phyloP scores from a whole-genome alignment of 2,113 vertebrate genomes.

The Vicugna pacos region DNA sequence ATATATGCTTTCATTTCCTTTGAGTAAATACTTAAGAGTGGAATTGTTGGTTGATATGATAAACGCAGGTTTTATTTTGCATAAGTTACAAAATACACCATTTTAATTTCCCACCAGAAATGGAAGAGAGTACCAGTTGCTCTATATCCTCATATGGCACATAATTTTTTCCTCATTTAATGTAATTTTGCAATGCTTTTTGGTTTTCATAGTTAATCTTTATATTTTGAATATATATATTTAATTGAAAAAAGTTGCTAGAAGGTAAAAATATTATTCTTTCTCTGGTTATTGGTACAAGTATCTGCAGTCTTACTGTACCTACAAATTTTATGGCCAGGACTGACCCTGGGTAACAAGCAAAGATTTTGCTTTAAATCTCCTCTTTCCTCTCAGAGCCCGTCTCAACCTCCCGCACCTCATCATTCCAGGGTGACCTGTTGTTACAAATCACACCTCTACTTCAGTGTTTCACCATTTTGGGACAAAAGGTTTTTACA shows the following conservation, averaged over 20 bases:
- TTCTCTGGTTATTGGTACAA: slow-evolving; percentile 40
- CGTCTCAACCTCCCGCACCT: not conserved
- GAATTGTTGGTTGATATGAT: not conserved
- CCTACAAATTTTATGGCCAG: not conserved
- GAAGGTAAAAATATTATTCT: not conserved
- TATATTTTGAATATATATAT: slow-evolving; percentile 4
- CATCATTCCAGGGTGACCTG: not conserved
- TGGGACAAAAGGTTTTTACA: not conserved
- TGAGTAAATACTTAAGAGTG: not conserved
- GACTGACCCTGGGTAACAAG: not conserved
- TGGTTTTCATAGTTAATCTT: slow-evolving; percentile 6
- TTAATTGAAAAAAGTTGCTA: not conserved
- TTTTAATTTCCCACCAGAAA: not conserved
- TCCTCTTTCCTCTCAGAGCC: not conserved
- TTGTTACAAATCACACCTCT: not conserved
- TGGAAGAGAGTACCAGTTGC: not conserved
- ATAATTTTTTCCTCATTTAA: slow-evolving; percentile 33
- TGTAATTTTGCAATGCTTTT: slow-evolving; percentile 38
- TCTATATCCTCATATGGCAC: not conserved
- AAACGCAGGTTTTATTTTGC: not conserved
- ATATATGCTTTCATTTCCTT: not conserved
- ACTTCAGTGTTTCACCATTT: not conserved
- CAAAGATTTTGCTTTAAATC: slow-evolving; percentile 22
- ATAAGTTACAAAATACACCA: not conserved
- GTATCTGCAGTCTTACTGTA: not conserved